Base-by-base conservation (phyloP, 1,140 invertebrate species). In the Zeugodacus cucurbitae region DNA sequence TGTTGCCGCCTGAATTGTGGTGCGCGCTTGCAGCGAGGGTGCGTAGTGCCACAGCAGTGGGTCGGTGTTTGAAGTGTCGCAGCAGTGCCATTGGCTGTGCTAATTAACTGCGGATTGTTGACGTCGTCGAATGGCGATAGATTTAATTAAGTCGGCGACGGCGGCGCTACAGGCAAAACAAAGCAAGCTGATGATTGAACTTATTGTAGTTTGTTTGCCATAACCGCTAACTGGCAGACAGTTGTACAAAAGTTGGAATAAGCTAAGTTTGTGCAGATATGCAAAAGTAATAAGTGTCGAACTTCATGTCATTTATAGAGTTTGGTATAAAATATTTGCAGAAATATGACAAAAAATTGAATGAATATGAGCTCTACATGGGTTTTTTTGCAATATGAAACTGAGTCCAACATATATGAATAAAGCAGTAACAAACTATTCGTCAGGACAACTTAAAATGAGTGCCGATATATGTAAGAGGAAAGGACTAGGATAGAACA, bases 111-210 rank as follows among this genome's bases (percentile, higher is more conserved):
- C 41, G 41, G 41, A 8, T n/a, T 44, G 37, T 82, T 82, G 74
- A 48, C 74, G n/a, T 48, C 44, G 74, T 48, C 44, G 74, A 82
- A 82, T 82, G 74, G 37, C 74, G 29, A 82, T 82, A 82, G 74
- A 82, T 48, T 82, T 82, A 82, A 82, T 82, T 82, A 82, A 82
- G 74, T 82, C 44, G 34, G 1, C 34, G 34, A 10, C 44, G 34
- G 1, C 34, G 34, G n/a, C 41, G 41, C 41, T 22, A 14, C 11
- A 26, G 74, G 41, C 41, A 54, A 8, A 82, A 29, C 41, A 82
- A 37, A 54, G 48, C 48, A 54, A 54, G 1, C 48, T 54, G 17
- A 82, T 54, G 48, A 82, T 26, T 29, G 41, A 82, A 82, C 41
- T 48, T 48, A 26, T 17, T 82, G n/a, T 26, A 82, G 22, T 48